Evolutionary conservation across 2,113 vertebrate species (phyloP), one percentile per base, ranked within the genome.

Genomic region (Orientallactaga bullata): DNA sequence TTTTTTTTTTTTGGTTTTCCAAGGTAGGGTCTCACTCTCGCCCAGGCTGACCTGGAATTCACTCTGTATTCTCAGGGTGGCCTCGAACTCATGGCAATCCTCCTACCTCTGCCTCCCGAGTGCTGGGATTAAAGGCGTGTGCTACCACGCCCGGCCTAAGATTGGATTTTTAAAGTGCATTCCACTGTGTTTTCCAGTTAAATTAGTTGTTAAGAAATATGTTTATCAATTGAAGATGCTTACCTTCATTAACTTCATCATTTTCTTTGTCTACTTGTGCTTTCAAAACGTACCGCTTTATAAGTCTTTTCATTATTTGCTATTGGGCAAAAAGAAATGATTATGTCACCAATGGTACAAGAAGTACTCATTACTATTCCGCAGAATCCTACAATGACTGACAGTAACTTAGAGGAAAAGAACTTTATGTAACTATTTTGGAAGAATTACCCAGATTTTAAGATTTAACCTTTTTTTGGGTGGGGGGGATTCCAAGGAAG

Each of bases 251-350:
- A 61, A 99, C 99, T 98, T 99, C 99, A 89, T 99, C 99, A 4
- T 99, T 99, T 97, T 99, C 99, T 97, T 98, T 99, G 97, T 99
- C 99, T 83, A 99, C 99, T 98, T 99, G 99, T 96, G 99, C 99
- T 98, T 99, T 99, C 97, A 99, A 96, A 90, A 99, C 99, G 2
- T 99, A 99, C 28, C 99, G 98, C 89, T 99, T 99, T 97, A 99
- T 99, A 76, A 99, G 98, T 94, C 99, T 98, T 96, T 99, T 99
- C 99, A 99, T 99, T 94, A 99, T 99, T 98, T 99, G 99, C 98
- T 99, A 97, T 95, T 95, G 97, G 95, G 97, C 81, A 94, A 96
- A 97, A 97, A 95, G 23, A 97, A 91, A 92, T 9, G 10, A 85
- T 78, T 80, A 68, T 0, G 88, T 84, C 55, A 96, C 82, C 71